Percentiles rank a stretch among this genome's conserved stretches.
These are phyloP conservation scores for Cyprinus carpio DNA, from an alignment of 2,113 vertebrate genomes.

Conservation along the genomic window DNA sequence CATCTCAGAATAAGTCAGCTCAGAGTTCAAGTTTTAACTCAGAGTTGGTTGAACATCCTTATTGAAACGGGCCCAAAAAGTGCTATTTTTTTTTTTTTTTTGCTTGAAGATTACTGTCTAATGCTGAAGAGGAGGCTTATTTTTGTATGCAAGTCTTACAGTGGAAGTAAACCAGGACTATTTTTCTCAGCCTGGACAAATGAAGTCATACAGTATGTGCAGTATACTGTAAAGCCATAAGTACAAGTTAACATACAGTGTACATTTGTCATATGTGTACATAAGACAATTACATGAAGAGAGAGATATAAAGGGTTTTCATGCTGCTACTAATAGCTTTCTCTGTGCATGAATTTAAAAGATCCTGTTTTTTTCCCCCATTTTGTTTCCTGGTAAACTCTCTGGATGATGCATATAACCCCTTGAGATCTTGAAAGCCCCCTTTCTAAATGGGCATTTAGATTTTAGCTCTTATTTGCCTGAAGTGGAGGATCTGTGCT, in stretches of 20 bases:
- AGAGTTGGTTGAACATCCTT: too few relatives aligned
- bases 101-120: constrained; percentile 22
- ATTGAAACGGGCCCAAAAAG: too few relatives aligned
- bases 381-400: constrained; percentile 26
- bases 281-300: not conserved
- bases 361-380: constrained; percentile 20
- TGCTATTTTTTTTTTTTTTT: too few relatives aligned
- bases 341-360: constrained; percentile 6
- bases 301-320: not conserved
- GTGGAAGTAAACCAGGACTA: not conserved
- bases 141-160: not conserved
- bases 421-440: constrained; percentile 25
- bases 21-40: too few relatives aligned
- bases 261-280: not conserved
- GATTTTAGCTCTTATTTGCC: constrained; percentile 30
- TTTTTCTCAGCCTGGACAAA: not conserved
- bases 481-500: not conserved
- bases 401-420: constrained; percentile 10
- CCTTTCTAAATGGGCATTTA: constrained; percentile 2
- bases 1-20: too few relatives aligned
- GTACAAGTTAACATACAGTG: not conserved
- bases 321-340: not conserved
- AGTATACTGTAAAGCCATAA: not conserved
- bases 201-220: constrained; percentile 24
- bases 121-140: constrained; percentile 8